Evolutionary conservation across 2,888 invertebrate species (phyloP).

Genomic region (Polyommatus icarus): DNA sequence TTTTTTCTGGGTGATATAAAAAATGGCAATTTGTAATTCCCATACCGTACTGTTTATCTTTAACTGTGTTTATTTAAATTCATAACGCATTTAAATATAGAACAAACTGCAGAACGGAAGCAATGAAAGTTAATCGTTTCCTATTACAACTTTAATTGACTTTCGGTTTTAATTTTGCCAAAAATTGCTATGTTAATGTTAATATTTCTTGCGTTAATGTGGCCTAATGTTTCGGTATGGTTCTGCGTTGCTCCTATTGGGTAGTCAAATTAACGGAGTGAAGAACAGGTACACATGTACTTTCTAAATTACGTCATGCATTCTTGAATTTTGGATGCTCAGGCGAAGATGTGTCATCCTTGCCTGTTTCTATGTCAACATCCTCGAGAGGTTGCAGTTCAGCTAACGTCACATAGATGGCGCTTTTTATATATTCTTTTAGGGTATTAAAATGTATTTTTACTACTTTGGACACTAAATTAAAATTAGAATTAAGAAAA

Average conservation of each 20-base stretch:
- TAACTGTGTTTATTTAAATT: neutral
- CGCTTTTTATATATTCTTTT: neutral
- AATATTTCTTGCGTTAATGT: neutral
- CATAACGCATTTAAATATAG: neutral
- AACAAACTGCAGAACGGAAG: neutral
- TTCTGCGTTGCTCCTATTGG: constrained; percentile 8
- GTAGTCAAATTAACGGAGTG: constrained; percentile 56
- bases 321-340: constrained; percentile 57
- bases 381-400: constrained; percentile 18
- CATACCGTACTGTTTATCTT: neutral
- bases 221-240: neutral
- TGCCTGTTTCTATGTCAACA: constrained; percentile 22
- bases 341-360: constrained; percentile 37
- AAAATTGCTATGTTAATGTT: constrained; percentile 5
- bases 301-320: constrained; percentile 74
- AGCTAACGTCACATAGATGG: neutral
- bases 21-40: neutral
- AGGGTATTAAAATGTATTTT: neutral
- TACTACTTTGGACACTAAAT: neutral
- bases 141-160: constrained; percentile 11
- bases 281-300: constrained; percentile 62
- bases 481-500: neutral
- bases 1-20: neutral
- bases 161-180: constrained; percentile 17
- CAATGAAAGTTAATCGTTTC: constrained; percentile 18